phyloP scores from a whole-genome alignment of 1,140 invertebrate genomes.

The Sinella curviseta region DNA sequence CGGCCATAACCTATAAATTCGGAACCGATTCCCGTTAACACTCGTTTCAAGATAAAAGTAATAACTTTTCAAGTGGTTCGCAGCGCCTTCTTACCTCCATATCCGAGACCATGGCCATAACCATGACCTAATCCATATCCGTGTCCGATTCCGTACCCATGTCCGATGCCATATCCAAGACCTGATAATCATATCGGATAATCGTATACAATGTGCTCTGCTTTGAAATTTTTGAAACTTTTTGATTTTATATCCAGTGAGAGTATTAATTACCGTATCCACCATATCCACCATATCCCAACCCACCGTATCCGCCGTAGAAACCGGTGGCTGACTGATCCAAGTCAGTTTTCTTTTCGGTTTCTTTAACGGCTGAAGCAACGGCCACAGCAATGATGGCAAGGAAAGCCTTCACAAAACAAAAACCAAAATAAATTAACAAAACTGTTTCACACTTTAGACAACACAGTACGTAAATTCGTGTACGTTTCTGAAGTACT shows the following conservation, averaged over 20 bases:
- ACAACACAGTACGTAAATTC: background rate
- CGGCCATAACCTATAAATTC: background rate
- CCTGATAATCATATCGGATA: background rate
- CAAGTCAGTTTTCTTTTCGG: slow-evolving; percentile 17
- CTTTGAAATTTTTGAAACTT: too few relatives aligned
- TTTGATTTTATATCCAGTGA: background rate
- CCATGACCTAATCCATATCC: slow-evolving; percentile 23
- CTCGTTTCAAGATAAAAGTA: too few relatives aligned
- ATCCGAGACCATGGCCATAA: slow-evolving; percentile 22
- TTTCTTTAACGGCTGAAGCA: slow-evolving; percentile 3
- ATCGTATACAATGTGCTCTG: too few relatives aligned
- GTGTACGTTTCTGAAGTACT: background rate
- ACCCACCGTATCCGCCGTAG: background rate
- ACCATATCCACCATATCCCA: slow-evolving; percentile 23
- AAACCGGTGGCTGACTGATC: background rate
- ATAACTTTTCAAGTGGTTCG: background rate
- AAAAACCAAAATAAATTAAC: background rate
- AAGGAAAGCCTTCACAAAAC: background rate
- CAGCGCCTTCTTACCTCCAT: slow-evolving; percentile 24
- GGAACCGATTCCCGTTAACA: too few relatives aligned
- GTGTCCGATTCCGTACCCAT: slow-evolving; percentile 1
- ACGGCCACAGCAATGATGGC: slow-evolving; percentile 29
- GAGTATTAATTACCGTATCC: slow-evolving; percentile 1
- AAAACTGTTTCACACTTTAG: background rate
- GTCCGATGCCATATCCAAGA: slow-evolving; percentile 12